Conservation (phyloP, 2,113 vertebrate species). For the Colistium nudipinnis region DNA sequence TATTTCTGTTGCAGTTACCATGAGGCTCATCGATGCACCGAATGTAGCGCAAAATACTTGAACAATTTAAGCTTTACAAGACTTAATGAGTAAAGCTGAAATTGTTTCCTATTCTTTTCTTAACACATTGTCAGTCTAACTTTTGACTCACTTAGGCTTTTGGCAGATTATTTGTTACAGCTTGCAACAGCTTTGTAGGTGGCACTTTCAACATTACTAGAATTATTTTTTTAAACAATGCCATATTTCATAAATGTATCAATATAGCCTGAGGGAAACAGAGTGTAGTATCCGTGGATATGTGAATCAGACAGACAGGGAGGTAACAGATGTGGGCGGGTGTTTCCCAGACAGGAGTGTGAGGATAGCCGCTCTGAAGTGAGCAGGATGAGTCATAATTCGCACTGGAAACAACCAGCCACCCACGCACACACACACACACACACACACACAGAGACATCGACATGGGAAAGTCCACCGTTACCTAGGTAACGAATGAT, state of each 20-base stretch:
- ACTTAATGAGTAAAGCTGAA: no score
- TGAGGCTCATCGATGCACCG: no score
- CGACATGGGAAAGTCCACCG: constrained; percentile 66
- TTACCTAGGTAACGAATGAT: constrained; percentile 72
- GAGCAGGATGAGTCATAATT: constrained; percentile 75
- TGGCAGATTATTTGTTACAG: not conserved
- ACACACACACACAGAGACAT: constrained; percentile 12
- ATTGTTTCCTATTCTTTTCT: no score
- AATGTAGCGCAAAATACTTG: no score
- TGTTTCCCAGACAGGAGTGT: constrained; percentile 70
- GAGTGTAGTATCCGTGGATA: not conserved
- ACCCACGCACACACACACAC: constrained; percentile 32
- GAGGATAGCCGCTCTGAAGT: constrained; percentile 68
- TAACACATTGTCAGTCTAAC: no score
- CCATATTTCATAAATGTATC: not conserved
- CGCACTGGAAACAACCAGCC: no score
- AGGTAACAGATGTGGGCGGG: constrained; percentile 63
- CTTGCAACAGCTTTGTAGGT: constrained; percentile 31
- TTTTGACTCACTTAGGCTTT: not conserved
- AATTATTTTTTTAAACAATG: no score
- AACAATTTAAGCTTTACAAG: no score
- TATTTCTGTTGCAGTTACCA: no score
- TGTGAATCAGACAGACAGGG: constrained; percentile 10
- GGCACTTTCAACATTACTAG: constrained; percentile 40
- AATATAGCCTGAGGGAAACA: not conserved